Conservation (phyloP, 2,797 vertebrate genomes). For the Schizothorax lantsangensis region DNA sequence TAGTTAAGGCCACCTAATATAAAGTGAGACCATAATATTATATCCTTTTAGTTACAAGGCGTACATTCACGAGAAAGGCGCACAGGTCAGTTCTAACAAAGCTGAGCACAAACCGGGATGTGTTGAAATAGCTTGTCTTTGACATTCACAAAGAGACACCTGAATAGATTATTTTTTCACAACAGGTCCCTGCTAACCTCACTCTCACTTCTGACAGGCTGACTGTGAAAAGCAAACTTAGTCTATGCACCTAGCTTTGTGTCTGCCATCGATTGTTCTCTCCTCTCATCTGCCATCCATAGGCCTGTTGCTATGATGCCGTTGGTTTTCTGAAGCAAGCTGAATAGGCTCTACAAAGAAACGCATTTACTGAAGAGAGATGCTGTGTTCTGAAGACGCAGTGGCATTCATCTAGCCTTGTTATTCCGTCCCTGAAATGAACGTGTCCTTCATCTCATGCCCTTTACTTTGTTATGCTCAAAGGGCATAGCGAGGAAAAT, state of each 20-base stretch:
- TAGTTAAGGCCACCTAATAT: too few species aligned
- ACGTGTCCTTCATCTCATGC: conserved; percentile 15
- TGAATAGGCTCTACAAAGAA: conserved; percentile 33
- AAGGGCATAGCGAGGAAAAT: conserved; percentile 15
- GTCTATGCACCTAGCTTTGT: conserved; percentile 38
- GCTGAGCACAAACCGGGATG: background rate
- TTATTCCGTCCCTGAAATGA: conserved; percentile 34
- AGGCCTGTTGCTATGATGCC: conserved; percentile 39
- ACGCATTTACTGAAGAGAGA: conserved; percentile 21
- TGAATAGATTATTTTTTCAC: background rate
- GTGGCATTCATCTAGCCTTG: conserved; percentile 37
- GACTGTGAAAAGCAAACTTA: conserved; percentile 42
- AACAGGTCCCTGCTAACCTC: conserved; percentile 26
- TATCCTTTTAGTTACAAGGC: background rate
- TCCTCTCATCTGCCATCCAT: conserved; percentile 32
- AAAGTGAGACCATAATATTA: too few species aligned
- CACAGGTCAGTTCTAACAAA: conserved; percentile 25
- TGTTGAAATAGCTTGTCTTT: conserved; percentile 19
- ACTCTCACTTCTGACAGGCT: conserved; percentile 5
- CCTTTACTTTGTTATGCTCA: conserved; percentile 41
- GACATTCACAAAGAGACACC: conserved; percentile 31
- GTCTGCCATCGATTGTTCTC: conserved; percentile 33
- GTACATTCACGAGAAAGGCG: background rate
- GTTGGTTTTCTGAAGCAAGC: conserved; percentile 2
- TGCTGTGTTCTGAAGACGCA: conserved; percentile 21